Conservation (phyloP, 2,113 vertebrate genomes). For the Ivindomyrus marchei region DNA sequence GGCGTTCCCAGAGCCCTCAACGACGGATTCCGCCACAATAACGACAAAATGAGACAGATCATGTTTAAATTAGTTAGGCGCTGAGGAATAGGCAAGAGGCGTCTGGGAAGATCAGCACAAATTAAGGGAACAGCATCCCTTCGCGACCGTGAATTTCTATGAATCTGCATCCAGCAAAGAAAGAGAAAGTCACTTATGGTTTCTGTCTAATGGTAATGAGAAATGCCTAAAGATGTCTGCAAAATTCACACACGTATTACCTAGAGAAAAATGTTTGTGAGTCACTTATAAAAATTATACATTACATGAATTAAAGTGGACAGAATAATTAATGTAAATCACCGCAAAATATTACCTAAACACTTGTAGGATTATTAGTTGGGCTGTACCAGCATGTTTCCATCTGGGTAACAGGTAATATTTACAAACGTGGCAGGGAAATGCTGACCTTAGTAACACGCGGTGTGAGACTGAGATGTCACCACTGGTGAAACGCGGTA, state of each 20-base stretch:
- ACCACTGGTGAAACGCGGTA: neutral
- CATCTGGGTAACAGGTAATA: neutral
- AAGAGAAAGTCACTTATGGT: neutral
- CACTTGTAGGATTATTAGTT: neutral
- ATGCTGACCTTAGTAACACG: neutral
- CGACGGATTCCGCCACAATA: neutral
- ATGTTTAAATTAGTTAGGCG: neutral
- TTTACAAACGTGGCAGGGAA: neutral
- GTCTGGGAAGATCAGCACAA: conserved; percentile 1
- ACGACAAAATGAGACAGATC: neutral
- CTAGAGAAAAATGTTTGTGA: neutral
- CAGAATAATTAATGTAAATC: neutral
- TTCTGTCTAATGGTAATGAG: neutral
- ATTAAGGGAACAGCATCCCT: neutral
- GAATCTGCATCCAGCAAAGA: neutral
- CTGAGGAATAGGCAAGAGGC: neutral
- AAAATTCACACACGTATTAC: neutral
- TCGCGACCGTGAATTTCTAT: neutral
- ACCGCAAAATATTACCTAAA: neutral
- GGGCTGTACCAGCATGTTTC: neutral
- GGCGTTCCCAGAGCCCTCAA: neutral
- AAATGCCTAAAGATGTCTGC: neutral
- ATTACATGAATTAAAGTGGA: neutral
- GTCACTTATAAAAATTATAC: neutral
- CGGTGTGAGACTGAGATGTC: neutral